Percentiles rank a stretch among this genome's conserved stretches.
phyloP scores from a whole-genome alignment of 2,888 invertebrate species.

The Acanthosepion lycidas region DNA sequence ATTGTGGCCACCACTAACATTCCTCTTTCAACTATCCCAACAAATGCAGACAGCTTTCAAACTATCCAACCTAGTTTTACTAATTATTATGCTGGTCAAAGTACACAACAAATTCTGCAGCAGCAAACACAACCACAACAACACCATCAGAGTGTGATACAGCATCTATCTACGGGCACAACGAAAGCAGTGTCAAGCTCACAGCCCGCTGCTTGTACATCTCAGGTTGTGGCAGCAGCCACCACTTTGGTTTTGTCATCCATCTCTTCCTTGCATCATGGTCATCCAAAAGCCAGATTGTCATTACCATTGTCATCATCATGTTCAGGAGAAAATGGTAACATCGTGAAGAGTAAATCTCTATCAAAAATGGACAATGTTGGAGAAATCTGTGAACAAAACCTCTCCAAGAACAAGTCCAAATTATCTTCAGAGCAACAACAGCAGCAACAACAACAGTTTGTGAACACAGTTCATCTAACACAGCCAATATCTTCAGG shows the following conservation, averaged over 20 bases:
- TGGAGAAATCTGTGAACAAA: slow-evolving; percentile 42
- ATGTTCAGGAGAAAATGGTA: background rate
- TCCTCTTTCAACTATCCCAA: slow-evolving; percentile 39
- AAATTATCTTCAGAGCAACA: background rate
- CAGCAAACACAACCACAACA: background rate
- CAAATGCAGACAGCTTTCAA: slow-evolving; percentile 39
- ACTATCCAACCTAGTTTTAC: slow-evolving; percentile 35
- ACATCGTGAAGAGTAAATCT: background rate
- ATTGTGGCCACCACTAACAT: slow-evolving; percentile 41
- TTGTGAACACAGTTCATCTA: background rate
- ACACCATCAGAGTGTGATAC: slow-evolving; percentile 45
- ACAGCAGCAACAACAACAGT: background rate
- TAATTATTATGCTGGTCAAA: slow-evolving; percentile 43
- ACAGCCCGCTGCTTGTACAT: background rate
- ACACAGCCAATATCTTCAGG: slow-evolving; percentile 24
- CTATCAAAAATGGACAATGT: background rate
- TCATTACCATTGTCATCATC: slow-evolving; percentile 8
- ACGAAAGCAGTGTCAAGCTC: slow-evolving; percentile 36
- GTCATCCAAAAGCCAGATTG: slow-evolving; percentile 34
- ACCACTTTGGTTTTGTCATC: slow-evolving; percentile 18
- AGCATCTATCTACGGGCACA: slow-evolving; percentile 43
- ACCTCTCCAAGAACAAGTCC: slow-evolving; percentile 35
- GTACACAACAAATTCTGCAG: slow-evolving; percentile 1
- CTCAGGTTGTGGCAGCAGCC: background rate
- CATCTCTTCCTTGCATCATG: background rate